Evolutionary conservation across 2,888 invertebrate genomes (phyloP).

Genomic region (Tigriopus californicus): DNA sequence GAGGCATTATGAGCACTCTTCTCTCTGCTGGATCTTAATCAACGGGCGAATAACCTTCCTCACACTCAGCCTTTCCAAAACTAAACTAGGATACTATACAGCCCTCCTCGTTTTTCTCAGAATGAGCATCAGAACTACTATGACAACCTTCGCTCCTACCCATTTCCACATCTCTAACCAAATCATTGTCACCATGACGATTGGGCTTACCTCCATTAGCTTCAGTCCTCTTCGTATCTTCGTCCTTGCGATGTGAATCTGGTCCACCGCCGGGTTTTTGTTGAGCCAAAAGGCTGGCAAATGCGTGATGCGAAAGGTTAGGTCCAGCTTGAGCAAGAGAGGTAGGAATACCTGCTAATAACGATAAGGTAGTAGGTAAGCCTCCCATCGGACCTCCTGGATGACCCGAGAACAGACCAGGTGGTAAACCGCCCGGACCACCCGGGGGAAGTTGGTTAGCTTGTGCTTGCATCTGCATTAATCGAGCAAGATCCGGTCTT

Average conservation of each 20-base stretch:
- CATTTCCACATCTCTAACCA: background rate
- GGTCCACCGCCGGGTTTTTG: conserved; percentile 17
- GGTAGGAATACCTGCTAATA: background rate
- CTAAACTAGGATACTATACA: too few relatives aligned
- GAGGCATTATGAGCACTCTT: too few relatives aligned
- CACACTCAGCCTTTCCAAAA: too few relatives aligned
- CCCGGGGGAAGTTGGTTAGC: conserved; percentile 44
- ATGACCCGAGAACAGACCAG: conserved; percentile 29
- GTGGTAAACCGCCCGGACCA: conserved; percentile 35
- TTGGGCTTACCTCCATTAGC: background rate
- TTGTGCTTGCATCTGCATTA: conserved; percentile 3
- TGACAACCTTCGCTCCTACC: background rate
- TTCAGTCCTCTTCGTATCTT: background rate
- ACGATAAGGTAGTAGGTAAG: background rate
- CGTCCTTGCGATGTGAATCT: background rate
- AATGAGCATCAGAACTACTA: too few relatives aligned
- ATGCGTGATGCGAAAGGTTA: conserved; percentile 10
- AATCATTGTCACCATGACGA: conserved; percentile 1
- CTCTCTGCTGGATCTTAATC: too few relatives aligned
- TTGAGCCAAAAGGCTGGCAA: conserved; percentile 15
- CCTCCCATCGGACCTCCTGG: conserved; percentile 14
- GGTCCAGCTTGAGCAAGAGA: conserved; percentile 10
- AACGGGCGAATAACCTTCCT: too few relatives aligned
- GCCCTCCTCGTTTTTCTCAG: too few relatives aligned
- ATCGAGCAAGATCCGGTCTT: conserved; percentile 24